Base-by-base conservation (phyloP, 2,797 vertebrate species). In the Dromococcyx pavoninus region DNA sequence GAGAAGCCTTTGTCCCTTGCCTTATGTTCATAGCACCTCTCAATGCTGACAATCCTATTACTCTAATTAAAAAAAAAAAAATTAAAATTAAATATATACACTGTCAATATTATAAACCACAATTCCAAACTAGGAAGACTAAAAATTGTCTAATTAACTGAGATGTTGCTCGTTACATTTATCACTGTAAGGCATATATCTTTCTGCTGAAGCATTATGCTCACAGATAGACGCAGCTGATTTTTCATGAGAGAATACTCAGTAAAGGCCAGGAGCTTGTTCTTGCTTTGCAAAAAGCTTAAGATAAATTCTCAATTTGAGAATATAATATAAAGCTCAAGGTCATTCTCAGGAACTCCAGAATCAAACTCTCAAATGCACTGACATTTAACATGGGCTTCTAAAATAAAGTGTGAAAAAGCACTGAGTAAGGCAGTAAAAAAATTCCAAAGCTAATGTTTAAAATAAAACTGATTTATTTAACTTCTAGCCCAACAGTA, bases 271-370 rank as follows among this genome's bases (percentile, higher is more conserved):
- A 82, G 39, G n/a, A 76, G 25, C 16, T 78, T 28, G 19, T 85
- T 89, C 53, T 81, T 85, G 44, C n/a, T 28, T 80, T 2, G 5
- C 24, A 69, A 89, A 89, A 83, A 11, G 50, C 54, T 93, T 84
- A 90, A 88, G 35, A 92, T 74, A 96, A 89, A 83, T 44, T 66
- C 67, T 78, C 91, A 89, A 93, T 57, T 46, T 1, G 0, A 69
- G n/a, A 92, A 50, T 54, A 66, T 37, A 93, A 56, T 25, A 57
- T 32, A 91, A 93, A 93, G 61, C 72, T 60, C 13, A 3, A 71
- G 66, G 28, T 91, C 23, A 70, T 82, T 95, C 69, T 89, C 28
- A 88, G 77, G 54, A 91, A 54, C 44, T 96, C 73, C 35, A 72
- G 33, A 71, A 85, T 30, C 35, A 94, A 91, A 78, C 56, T 74